Base-by-base conservation (phyloP, 2,888 invertebrate species). In the Andrena chrysosceles region DNA sequence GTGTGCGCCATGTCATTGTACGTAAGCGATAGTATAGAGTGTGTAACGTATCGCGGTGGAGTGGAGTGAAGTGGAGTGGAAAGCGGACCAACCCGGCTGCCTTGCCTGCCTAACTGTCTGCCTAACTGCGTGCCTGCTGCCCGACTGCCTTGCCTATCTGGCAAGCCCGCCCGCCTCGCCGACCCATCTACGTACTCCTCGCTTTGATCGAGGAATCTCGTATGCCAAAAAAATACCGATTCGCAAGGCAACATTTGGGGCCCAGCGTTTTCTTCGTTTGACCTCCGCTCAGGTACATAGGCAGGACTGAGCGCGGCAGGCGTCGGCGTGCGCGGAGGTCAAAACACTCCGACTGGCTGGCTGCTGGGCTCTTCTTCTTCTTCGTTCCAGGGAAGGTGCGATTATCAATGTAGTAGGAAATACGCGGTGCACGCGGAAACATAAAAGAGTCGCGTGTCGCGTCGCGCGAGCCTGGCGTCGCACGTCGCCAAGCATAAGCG, bases 191-290 rank as follows among this genome's bases (percentile, higher is more conserved):
- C 56, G 26, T 56, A 0, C 56, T 2, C 56, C 4, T 7, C 54
- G 20, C 20, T 20, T 3, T 4, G 54, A 26, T 10, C 20, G 10
- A 4, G 95, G 13, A 13, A 5, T 42, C 95, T 95, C 94, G 95
- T 85, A 87, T 89, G 89, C 95, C 95, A 94, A 54, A 94, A 33
- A 33, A 33, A 33, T 0, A 33, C 94, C 63, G 94, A 94, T 95
- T 94, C 94, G 94, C 94, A 94, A 94, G 94, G 94, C 94, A 42
- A 42, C 42, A 5, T 42, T 95, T 94, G 94, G 94, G 94, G 93
- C 93, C 93, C 92, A 92, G 91, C 91, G 91, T 92, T 94, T 49
- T 42, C 31, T 70, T 42, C 31, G 94, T 95, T 95, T 94, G 94
- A 81, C 72, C 81, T 62, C 94, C 94, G 92, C 88, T 82, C 93